A percentile compares a stretch with the other conserved stretches of the same genome.
Conservation (phyloP, 2,113 vertebrate species). For the Patagioenas fasciata region DNA sequence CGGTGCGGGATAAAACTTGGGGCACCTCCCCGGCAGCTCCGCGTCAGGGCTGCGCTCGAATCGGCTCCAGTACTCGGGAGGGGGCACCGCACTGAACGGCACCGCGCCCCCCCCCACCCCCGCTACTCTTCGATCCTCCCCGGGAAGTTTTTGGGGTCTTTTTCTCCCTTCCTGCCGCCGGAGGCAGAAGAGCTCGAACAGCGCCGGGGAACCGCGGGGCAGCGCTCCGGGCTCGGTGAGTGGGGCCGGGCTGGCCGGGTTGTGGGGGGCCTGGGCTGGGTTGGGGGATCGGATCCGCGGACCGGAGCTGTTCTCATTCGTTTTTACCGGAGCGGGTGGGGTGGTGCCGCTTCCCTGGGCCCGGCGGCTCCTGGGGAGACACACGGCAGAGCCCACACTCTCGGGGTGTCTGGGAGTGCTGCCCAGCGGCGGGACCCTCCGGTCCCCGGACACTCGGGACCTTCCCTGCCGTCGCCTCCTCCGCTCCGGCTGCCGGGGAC, state of each 20-base stretch:
- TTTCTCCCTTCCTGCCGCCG: background rate
- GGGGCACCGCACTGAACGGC: background rate
- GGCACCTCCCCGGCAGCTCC: conserved; percentile 56
- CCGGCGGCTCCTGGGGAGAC: background rate
- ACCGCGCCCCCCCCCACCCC: no score
- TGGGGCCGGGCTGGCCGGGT: background rate
- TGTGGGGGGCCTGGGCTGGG: no score
- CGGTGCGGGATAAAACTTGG: conserved; percentile 60
- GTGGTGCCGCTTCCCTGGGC: background rate
- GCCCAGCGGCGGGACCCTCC: background rate
- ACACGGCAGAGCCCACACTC: background rate
- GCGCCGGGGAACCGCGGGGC: conserved; percentile 22
- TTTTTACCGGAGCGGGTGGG: background rate
- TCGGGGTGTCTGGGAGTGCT: background rate
- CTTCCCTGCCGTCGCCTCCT: background rate
- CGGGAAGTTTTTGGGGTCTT: background rate
- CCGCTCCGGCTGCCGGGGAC: background rate
- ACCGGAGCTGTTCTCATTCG: background rate
- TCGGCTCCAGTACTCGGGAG: background rate
- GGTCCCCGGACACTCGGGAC: background rate
- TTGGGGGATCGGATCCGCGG: no score
- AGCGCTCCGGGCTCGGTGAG: conserved; percentile 33
- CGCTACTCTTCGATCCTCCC: background rate
- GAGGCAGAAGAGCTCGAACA: background rate
- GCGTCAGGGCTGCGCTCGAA: conserved; percentile 33